Base-by-base conservation (phyloP, 2,888 invertebrate genomes). In the Amiota minor region DNA sequence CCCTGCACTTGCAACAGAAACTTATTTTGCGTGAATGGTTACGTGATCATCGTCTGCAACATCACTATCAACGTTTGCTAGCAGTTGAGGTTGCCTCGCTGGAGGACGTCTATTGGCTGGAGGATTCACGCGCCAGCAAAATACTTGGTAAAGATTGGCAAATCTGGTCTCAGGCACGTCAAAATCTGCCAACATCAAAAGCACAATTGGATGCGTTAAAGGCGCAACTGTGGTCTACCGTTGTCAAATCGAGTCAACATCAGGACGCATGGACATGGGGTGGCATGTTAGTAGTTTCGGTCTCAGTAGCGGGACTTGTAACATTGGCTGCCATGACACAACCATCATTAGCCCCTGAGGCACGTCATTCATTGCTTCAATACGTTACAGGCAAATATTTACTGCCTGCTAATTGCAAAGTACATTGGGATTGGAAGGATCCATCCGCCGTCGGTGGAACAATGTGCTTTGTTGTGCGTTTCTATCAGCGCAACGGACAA, bases 221-320 rank as follows among this genome's bases (percentile, higher is more conserved):
- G 89, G 93, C 94, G 1, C 95, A 95, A 85, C 92, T 97, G 35
- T 96, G 95, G 96, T 95, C 94, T 77, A 94, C 94, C 69, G 96
- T 95, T 70, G 96, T 95, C 70, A 96, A 95, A 90, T 94, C 92
- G 82, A 95, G 95, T 88, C 94, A 94, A 87, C 96, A 96, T 85
- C 95, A 95, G 88, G 96, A 96, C 91, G 96, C 96, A 69, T 96
- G 96, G 96, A 96, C 96, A 88, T 95, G 95, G 95, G 96, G 96
- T 93, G 96, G 96, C 70, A 96, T 97, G 96, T 91, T 97, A 90
- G 95, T 97, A 81, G 96, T 97, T 77, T 96, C 96, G 23, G 95
- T 96, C 82, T 95, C 96, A 69, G 95, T 96, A 81, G 96, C 96
- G 82, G 96, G 96, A 83, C 91, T 96, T 90, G 96, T 96, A 86